phyloP scores from a whole-genome alignment of 2,113 vertebrate species.

The Mormoops blainvillei region DNA sequence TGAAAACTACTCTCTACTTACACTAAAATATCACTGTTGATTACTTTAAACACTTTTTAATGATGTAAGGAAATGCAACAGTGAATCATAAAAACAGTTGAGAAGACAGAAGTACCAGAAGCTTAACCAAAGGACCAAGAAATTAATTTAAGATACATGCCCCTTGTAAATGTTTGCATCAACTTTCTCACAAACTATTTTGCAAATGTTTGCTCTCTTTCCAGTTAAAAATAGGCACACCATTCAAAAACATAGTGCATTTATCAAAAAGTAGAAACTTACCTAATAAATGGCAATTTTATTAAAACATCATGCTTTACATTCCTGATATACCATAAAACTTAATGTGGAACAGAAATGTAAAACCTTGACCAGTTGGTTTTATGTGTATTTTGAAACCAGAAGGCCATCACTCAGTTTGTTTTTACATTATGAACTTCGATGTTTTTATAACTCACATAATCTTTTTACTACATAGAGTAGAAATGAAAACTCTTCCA shows the following conservation, averaged over 20 bases:
- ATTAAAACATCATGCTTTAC: conserved; percentile 9
- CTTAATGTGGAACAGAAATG: conserved; percentile 24
- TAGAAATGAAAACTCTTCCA: conserved; percentile 10
- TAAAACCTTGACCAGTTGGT: conserved; percentile 22
- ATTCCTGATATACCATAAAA: conserved; percentile 24
- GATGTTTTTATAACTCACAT: neutral
- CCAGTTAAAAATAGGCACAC: conserved; percentile 36
- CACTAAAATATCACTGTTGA: conserved; percentile 24
- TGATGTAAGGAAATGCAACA: neutral
- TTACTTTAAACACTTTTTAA: neutral
- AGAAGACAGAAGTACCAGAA: neutral
- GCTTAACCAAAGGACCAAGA: conserved; percentile 25
- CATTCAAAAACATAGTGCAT: neutral
- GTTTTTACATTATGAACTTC: neutral
- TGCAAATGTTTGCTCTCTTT: neutral
- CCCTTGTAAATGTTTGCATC: neutral
- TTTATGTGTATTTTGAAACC: conserved; percentile 19
- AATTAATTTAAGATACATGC: conserved; percentile 16
- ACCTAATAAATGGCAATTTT: conserved; percentile 25
- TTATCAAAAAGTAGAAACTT: neutral
- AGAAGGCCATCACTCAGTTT: neutral
- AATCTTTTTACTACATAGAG: conserved; percentile 9
- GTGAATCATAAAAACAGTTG: neutral
- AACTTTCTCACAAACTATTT: neutral
- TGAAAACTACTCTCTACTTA: conserved; percentile 42